Conservation (phyloP, 2,888 invertebrate genomes). For the Lamellibrachia satsuma region DNA sequence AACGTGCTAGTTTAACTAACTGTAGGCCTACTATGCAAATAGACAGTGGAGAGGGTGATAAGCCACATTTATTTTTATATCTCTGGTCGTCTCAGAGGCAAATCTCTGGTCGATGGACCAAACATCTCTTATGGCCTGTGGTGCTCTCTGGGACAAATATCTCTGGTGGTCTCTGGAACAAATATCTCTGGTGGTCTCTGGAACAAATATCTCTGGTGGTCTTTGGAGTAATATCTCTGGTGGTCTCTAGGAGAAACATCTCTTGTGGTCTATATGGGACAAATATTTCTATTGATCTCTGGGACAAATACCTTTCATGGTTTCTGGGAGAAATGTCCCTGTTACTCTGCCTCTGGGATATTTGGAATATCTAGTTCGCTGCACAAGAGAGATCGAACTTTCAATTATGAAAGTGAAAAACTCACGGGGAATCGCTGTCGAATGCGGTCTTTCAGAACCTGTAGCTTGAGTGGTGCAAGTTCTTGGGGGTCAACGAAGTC, state of each 20-base stretch:
- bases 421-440: constrained; percentile 27
- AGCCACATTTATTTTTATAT: not conserved
- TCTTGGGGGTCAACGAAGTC: constrained; percentile 22
- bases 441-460: constrained; percentile 29
- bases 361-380: not conserved
- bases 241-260: too few relatives aligned
- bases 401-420: not conserved
- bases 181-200: too few relatives aligned
- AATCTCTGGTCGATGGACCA: too few relatives aligned
- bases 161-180: too few relatives aligned
- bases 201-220: too few relatives aligned
- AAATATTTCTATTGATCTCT: too few relatives aligned
- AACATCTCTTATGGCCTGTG: too few relatives aligned
- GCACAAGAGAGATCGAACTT: not conserved
- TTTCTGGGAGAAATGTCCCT: not conserved
- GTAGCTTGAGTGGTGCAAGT: constrained; percentile 23
- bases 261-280: too few relatives aligned
- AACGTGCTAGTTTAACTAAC: not conserved
- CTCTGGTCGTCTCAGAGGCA: too few relatives aligned
- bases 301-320: not conserved
- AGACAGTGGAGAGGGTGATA: not conserved
- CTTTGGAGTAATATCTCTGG: too few relatives aligned
- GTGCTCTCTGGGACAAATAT: too few relatives aligned
- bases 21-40: not conserved
- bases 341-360: not conserved